Base-by-base conservation (phyloP, 2,797 vertebrate genomes). In the Periophthalmus magnuspinnatus region DNA sequence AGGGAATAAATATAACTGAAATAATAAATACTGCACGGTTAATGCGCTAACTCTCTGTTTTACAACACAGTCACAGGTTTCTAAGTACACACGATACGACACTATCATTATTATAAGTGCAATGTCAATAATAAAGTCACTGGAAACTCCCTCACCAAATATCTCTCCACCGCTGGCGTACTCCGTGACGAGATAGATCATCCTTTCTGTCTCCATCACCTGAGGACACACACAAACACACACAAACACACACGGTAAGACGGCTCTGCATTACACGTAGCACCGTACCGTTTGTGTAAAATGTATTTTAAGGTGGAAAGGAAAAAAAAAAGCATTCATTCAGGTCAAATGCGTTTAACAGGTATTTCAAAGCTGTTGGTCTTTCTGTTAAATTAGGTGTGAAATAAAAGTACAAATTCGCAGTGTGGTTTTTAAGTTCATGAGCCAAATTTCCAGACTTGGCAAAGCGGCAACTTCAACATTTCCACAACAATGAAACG, bases 171-270 rank as follows among this genome's bases (percentile, higher is more conserved):
- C 97, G 0, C 97, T 99, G 24, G 97, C 97, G 14, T 97, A 99
- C 83, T 99, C 97, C 0, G 97, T 99, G 81, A 99, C 97, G 75
- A 99, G 92, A 90, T 99, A 99, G 91, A 99, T 99, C 96, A 99
- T 97, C 84, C 96, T 85, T 80, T 99, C 97, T 0, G 97, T 99
- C 91, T 99, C 97, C 97, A 99, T 99, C 82, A 99, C 97, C 97
- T 99, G 86, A 72, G 90, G 84, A 87, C 84, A 91, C 13, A 88
- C 59, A n/a, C n/a, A n/a, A n/a, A n/a, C n/a, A n/a, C n/a, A n/a
- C n/a, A n/a, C n/a, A n/a, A n/a, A n/a, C n/a, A 79, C 32, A 68
- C 16, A 68, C 5, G 5, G 65, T 70, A 38, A 82, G 10, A 13
- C 55, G 47, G 63, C 69, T 36, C 52, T 41, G 21, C 65, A 65